Evolutionary conservation across 2,797 vertebrate genomes (phyloP).

Genomic region (Microtus californicus): DNA sequence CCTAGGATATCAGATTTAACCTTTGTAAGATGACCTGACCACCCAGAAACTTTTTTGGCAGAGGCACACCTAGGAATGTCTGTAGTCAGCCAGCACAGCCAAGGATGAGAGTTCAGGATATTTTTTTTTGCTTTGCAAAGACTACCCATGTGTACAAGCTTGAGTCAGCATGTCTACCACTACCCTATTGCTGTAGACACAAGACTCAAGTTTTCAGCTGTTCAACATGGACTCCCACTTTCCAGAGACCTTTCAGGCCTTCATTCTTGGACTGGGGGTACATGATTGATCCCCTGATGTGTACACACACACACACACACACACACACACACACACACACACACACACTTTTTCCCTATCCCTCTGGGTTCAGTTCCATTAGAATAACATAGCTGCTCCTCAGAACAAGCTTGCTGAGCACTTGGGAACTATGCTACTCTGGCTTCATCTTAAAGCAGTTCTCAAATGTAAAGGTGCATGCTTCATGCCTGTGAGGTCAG

Average conservation of each 20-base stretch:
- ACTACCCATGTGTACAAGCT: background rate
- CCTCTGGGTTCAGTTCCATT: background rate
- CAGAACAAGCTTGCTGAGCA: background rate
- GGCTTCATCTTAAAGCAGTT: background rate
- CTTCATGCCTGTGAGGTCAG: background rate
- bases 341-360: background rate
- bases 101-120: background rate
- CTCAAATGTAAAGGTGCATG: background rate
- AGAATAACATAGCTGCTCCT: background rate
- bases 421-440: background rate
- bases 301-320: background rate
- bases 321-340: too few relatives aligned
- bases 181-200: background rate
- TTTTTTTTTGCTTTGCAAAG: background rate
- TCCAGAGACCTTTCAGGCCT: background rate
- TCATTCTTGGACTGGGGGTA: background rate
- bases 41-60: conserved; percentile 11
- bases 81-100: background rate
- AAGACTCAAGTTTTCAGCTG: background rate
- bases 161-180: background rate
- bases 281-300: background rate
- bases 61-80: background rate
- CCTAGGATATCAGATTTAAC: background rate
- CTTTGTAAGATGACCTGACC: background rate
- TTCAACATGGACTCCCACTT: background rate